Evolutionary conservation across 2,888 invertebrate genomes (phyloP).

Genomic region (Liodrosophila aerea): DNA sequence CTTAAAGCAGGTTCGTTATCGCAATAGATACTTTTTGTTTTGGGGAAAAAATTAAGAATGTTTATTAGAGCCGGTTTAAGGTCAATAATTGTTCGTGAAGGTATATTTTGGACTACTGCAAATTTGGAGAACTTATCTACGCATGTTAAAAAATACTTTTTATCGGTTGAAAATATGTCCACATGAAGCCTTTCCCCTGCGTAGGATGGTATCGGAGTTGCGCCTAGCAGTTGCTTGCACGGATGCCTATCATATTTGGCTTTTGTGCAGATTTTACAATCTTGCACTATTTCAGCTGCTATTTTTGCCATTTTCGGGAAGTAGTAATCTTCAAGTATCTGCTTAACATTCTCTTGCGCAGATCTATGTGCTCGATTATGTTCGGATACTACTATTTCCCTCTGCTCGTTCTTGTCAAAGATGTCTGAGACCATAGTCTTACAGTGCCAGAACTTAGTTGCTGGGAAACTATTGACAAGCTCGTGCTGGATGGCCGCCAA

Average conservation of each 20-base stretch:
- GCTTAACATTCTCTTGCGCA: constrained; percentile 5
- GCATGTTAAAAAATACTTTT: constrained; percentile 1
- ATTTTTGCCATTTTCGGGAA: constrained; percentile 5
- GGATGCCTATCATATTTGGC: constrained; percentile 1
- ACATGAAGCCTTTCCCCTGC: background rate
- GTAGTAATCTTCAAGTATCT: constrained; percentile 1
- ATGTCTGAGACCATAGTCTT: constrained; percentile 9
- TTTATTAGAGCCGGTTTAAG: background rate
- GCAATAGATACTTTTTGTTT: constrained; percentile 45
- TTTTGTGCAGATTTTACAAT: background rate
- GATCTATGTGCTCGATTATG: constrained; percentile 6
- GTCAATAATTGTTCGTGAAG: background rate
- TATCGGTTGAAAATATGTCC: background rate
- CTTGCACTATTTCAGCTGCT: background rate
- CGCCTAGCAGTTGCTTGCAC: background rate
- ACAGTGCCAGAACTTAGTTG: constrained; percentile 11
- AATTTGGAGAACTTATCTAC: constrained; percentile 2
- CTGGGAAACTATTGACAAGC: constrained; percentile 7
- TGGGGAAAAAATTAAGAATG: constrained; percentile 28
- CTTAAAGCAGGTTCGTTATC: constrained; percentile 44
- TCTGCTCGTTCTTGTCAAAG: background rate
- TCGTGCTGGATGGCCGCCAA: constrained; percentile 9
- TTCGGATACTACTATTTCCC: constrained; percentile 1
- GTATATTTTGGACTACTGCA: background rate
- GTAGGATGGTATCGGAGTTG: background rate